Conservation (phyloP, 2,888 invertebrate genomes). For the Copidosoma aretas region DNA sequence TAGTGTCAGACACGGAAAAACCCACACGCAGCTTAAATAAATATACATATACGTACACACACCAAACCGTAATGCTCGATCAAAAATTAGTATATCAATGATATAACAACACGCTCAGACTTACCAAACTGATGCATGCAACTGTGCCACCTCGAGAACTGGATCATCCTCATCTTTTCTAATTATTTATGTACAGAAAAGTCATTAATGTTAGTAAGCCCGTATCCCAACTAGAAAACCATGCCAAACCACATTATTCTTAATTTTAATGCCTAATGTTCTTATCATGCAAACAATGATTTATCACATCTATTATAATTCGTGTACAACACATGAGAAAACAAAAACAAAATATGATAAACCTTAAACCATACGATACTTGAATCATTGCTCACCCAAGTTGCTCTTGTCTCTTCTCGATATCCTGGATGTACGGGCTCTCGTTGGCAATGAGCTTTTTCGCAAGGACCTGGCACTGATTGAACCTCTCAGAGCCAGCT, state of each 20-base stretch:
- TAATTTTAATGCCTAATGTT: background rate
- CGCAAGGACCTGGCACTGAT: constrained; percentile 88
- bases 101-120: constrained; percentile 39
- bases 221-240: constrained; percentile 21
- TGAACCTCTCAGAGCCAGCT: constrained; percentile 87
- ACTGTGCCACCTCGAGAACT: constrained; percentile 64
- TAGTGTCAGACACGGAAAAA: too few species aligned
- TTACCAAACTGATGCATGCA: constrained; percentile 65
- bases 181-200: constrained; percentile 43
- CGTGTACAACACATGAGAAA: background rate
- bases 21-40: too few species aligned
- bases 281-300: background rate
- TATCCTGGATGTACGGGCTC: constrained; percentile 84
- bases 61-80: too few species aligned
- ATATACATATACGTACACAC: too few species aligned
- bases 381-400: constrained; percentile 71
- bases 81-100: constrained; percentile 7
- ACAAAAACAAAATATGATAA: background rate
- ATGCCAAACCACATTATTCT: constrained; percentile 1
- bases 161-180: constrained; percentile 62
- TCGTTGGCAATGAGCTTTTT: constrained; percentile 86
- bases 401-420: constrained; percentile 85
- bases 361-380: background rate
- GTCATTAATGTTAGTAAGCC: constrained; percentile 37
- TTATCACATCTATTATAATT: background rate